Base-by-base conservation (phyloP, 2,797 vertebrate species). In the Malurus splendens region DNA sequence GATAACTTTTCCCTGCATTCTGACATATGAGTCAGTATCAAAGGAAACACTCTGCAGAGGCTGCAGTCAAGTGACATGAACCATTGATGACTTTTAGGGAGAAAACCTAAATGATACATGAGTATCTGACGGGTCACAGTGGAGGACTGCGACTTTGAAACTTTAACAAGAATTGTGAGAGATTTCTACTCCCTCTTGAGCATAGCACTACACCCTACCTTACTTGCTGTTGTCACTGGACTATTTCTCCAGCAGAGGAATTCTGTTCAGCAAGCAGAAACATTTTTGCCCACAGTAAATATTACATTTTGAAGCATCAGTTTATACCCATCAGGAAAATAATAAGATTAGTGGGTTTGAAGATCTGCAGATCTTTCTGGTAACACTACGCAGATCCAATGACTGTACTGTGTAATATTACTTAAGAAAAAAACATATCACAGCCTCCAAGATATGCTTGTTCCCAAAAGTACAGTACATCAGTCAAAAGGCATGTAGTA, bases 351-450 rank as follows among this genome's bases (percentile, higher is more conserved):
- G 59, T 60, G 32, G 7, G 38, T 70, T 0, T 90, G 82, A 93
- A 84, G 72, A 47, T 86, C 66, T 93, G 64, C 90, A 94, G 89
- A 74, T 87, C 65, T 64, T 72, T 83, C 61, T 88, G 42, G 45
- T 67, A 68, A 94, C 24, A 41, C 48, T 80, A 60, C 56, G 77
- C 75, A 90, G 89, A 65, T 56, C 28, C 18, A 66, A 73, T 56
- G 44, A 45, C 48, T 44, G 62, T 82, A 59, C n/a, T 55, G 32
- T 68, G 36, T 56, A 84, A 77, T 72, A 65, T 54, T 86, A 39
- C 47, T 84, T 90, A 24, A 25, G 1, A 60, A 70, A 60, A 60
- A 86, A 60, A 20, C 38, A 66, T 60, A 54, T 18, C 18, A 25
- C 64, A 79, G 33, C 12, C 24, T 36, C 11, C 27, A 87, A 91